Base-by-base conservation (phyloP, 2,888 invertebrate genomes). In the Tipula helvola region DNA sequence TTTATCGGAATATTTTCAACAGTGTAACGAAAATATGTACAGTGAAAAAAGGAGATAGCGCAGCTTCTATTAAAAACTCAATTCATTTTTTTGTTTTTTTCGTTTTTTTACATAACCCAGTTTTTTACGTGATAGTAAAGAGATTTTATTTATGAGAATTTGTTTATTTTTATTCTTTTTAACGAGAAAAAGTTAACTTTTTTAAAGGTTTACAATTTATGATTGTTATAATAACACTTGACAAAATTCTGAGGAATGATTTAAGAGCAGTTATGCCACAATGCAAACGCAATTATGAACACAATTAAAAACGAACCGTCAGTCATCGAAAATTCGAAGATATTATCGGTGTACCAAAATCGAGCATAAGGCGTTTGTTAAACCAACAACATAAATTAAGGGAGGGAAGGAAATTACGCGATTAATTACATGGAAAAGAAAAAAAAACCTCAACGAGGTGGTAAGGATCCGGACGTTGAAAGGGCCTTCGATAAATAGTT, bases 261-360 rank as follows among this genome's bases (percentile, higher is more conserved):
- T 44, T 87, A 18, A 84, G 85, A n/a, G n/a, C n/a, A n/a, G 41
- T 85, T 87, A 13, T 36, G 47, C 1, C 7, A 84, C 4, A 87
- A 87, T 8, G 87, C 87, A n/a, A 41, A 16, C 39, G n/a, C n/a
- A n/a, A 39, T 39, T 4, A 4, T 39, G 39, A 5, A 87, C 44
- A 71, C 2, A 41, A 87, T 87, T 13, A 87, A 87, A 86, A 44
- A 18, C 47, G n/a, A 87, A 47, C 87, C 87, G 47, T 39, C 18
- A 87, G 86, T 47, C 86, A 83, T 44, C 84, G 87, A 10, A 3
- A 39, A 39, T 5, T 39, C 5, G 39, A 39, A 39, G 39, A 39
- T 5, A 39, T 39, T 39, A 39, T 39, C n/a, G 52, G 87, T 39
- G 86, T 87, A n/a, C 47, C 87, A 41, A 87, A 86, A 84, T 83